A percentile compares a stretch with the other conserved stretches of the same genome.
phyloP scores from a whole-genome alignment of 2,797 vertebrate genomes.

The Diplodus puntazzo region DNA sequence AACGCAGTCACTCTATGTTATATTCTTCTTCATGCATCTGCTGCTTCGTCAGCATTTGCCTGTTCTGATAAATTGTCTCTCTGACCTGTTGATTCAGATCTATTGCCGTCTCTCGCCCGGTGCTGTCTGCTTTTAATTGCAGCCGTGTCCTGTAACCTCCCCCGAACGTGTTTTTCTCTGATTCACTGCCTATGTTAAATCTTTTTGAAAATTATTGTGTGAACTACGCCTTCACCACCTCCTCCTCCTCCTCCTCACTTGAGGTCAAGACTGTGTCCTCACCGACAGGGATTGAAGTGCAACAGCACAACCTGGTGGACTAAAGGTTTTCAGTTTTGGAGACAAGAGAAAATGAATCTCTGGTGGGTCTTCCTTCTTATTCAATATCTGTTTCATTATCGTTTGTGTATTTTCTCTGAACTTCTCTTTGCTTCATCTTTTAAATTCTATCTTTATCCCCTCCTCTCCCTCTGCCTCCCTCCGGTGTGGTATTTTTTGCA shows the following conservation, averaged over 20 bases:
- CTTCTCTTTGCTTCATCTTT: not conserved
- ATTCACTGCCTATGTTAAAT: conserved; percentile 61
- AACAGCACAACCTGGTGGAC: conserved; percentile 79
- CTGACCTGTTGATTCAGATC: conserved; percentile 53
- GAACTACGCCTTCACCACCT: not conserved
- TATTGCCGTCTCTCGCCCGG: conserved; percentile 7
- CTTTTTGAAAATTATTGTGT: conserved; percentile 43
- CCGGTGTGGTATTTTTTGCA: not conserved
- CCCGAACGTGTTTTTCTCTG: conserved; percentile 43
- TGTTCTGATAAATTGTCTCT: conserved; percentile 4
- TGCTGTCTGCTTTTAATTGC: conserved; percentile 52
- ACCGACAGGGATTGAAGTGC: conserved; percentile 46
- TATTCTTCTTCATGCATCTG: not conserved
- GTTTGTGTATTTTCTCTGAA: not conserved
- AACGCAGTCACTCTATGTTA: not conserved
- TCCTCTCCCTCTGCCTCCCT: not conserved
- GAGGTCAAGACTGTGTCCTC: not conserved
- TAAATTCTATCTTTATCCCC: too few relatives aligned
- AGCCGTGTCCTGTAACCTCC: conserved; percentile 45
- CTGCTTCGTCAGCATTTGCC: conserved; percentile 34
- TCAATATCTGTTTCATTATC: not conserved
- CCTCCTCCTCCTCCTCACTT: not conserved
- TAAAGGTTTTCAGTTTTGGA: not conserved
- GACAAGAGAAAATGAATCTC: not conserved
- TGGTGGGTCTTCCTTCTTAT: not conserved